Conservation (phyloP, 1,140 invertebrate genomes). For the Popillia japonica region DNA sequence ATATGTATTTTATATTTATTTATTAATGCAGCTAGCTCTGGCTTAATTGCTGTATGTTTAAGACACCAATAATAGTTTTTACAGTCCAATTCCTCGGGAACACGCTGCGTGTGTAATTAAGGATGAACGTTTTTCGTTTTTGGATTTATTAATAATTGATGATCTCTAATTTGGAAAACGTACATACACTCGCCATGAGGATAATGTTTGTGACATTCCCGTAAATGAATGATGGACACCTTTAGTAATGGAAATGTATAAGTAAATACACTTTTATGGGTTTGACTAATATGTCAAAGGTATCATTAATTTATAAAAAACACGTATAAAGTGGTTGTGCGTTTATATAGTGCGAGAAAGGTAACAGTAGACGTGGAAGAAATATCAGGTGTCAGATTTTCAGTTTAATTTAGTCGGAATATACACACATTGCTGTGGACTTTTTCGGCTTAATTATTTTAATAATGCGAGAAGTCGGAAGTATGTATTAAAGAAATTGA, state of each 20-base stretch:
- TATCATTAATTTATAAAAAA: constrained; percentile 1
- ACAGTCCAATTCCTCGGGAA: background rate
- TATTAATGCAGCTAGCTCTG: background rate
- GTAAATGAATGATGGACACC: constrained; percentile 1
- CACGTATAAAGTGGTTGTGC: background rate
- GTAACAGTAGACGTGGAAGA: background rate
- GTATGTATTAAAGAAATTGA: no score
- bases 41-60: constrained; percentile 24
- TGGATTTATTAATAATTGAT: constrained; percentile 24
- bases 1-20: constrained; percentile 25
- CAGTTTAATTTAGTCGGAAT: no score
- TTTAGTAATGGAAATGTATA: background rate
- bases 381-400: background rate
- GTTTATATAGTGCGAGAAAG: no score
- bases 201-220: background rate
- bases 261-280: background rate
- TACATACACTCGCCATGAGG: background rate
- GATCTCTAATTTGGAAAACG: background rate
- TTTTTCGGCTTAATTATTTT: no score
- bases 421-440: no score
- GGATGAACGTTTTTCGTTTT: background rate
- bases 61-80: constrained; percentile 27
- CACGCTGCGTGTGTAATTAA: constrained; percentile 19
- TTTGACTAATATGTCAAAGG: constrained; percentile 4
- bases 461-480: no score